Conservation (phyloP, 2,888 invertebrate species). For the Polyommatus iphigenia region DNA sequence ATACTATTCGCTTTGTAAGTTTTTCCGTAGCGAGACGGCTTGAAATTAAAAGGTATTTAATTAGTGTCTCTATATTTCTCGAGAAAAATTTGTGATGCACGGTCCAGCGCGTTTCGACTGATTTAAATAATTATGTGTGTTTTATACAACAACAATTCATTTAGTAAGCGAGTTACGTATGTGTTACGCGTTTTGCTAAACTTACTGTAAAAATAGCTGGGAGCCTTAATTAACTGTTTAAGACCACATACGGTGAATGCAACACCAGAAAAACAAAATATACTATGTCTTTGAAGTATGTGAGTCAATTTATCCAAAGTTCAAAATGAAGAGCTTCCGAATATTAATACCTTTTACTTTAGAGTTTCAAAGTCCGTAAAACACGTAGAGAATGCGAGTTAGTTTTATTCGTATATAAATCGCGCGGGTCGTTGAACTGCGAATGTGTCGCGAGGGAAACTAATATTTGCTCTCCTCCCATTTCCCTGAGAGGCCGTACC, state of each 20-base stretch:
- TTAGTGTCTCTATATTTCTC: neutral
- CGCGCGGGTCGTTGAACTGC: constrained; percentile 70
- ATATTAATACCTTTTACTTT: neutral
- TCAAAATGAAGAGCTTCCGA: too few relatives aligned
- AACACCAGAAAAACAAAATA: neutral
- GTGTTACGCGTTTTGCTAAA: constrained; percentile 6
- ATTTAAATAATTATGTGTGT: constrained; percentile 28
- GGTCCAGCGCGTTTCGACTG: neutral
- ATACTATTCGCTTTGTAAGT: neutral
- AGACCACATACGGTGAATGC: neutral
- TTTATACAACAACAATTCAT: constrained; percentile 16
- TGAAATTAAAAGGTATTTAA: neutral
- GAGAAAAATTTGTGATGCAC: neutral
- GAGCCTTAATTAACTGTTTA: neutral
- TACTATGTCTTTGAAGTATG: neutral
- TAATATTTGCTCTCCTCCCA: constrained; percentile 73
- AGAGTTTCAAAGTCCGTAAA: neutral
- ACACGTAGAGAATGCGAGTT: constrained; percentile 35
- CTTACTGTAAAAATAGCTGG: constrained; percentile 2
- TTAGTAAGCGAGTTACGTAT: constrained; percentile 8
- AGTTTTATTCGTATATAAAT: constrained; percentile 58
- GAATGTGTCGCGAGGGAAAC: constrained; percentile 65
- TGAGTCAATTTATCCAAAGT: too few relatives aligned
- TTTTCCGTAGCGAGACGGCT: neutral
- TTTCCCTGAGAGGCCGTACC: constrained; percentile 63